phyloP scores from a whole-genome alignment of 2,797 vertebrate species.

The Lagodon rhomboides region DNA sequence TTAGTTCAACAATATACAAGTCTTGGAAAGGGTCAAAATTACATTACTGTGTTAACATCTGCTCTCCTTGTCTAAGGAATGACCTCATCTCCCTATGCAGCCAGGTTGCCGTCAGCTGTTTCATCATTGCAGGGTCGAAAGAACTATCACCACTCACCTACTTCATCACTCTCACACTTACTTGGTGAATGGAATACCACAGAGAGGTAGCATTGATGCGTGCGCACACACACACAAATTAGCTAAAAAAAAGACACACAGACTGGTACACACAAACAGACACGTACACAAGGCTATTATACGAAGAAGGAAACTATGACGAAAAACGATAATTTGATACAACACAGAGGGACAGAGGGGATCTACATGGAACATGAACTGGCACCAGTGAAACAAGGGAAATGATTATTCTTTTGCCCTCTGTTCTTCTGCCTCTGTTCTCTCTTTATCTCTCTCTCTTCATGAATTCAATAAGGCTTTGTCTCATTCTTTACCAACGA shows the following conservation, averaged over 20 bases:
- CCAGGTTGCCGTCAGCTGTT: slow-evolving; percentile 46
- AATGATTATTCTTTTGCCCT: slow-evolving; percentile 53
- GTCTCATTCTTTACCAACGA: slow-evolving; percentile 40
- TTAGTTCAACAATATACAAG: background rate
- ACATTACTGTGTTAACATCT: slow-evolving; percentile 27
- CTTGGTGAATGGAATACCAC: slow-evolving; percentile 39
- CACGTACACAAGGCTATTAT: slow-evolving; percentile 35
- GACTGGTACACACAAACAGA: slow-evolving; percentile 25
- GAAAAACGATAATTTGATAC: slow-evolving; percentile 42
- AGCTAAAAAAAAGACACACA: slow-evolving; percentile 25
- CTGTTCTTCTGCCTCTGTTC: slow-evolving; percentile 21
- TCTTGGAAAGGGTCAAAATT: slow-evolving; percentile 15
- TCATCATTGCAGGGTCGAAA: slow-evolving; percentile 21
- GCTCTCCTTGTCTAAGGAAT: slow-evolving; percentile 17
- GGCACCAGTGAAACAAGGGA: slow-evolving; percentile 55
- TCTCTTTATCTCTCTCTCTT: slow-evolving; percentile 18
- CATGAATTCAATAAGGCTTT: slow-evolving; percentile 57
- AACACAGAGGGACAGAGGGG: slow-evolving; percentile 32
- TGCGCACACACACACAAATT: slow-evolving; percentile 1
- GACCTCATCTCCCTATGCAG: slow-evolving; percentile 33
- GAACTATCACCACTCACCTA: slow-evolving; percentile 35
- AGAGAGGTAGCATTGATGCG: slow-evolving; percentile 28
- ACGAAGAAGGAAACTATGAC: slow-evolving; percentile 55
- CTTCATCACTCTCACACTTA: slow-evolving; percentile 37
- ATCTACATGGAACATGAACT: slow-evolving; percentile 59